Percentiles rank a stretch among this genome's conserved stretches.
Evolutionary conservation across 2,797 vertebrate species (phyloP).

Genomic region (Thalassophryne amazonica): DNA sequence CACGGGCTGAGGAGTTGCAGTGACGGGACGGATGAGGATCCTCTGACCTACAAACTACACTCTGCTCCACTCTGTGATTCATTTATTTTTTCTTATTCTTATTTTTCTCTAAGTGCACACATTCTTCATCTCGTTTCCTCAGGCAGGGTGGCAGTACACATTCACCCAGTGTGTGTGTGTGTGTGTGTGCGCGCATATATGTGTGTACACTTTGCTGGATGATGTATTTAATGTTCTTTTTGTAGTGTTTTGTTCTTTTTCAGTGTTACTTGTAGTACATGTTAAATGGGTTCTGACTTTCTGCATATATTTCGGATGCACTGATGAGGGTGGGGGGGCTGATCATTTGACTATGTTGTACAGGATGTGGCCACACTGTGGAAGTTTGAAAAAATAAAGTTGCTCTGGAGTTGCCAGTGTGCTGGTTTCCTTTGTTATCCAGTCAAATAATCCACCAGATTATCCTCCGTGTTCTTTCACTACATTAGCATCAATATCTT

Average conservation of each 20-base stretch:
- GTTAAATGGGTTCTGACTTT: slow-evolving; percentile 51
- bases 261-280: slow-evolving; percentile 35
- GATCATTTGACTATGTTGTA: slow-evolving; percentile 64
- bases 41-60: too few relatives aligned
- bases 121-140: not conserved
- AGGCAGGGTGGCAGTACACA: slow-evolving; percentile 5
- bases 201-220: slow-evolving; percentile 25
- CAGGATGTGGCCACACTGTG: slow-evolving; percentile 42
- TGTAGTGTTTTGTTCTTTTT: slow-evolving; percentile 57
- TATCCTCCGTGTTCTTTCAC: too few relatives aligned
- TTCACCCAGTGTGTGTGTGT: slow-evolving; percentile 30
- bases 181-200: slow-evolving; percentile 36
- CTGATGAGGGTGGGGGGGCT: not conserved
- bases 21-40: too few relatives aligned
- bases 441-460: too few relatives aligned
- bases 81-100: too few relatives aligned
- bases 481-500: too few relatives aligned
- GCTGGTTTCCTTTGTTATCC: too few relatives aligned
- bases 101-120: too few relatives aligned
- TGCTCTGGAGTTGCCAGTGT: slow-evolving; percentile 1
- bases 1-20: too few relatives aligned
- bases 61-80: too few relatives aligned
- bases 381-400: slow-evolving; percentile 63
- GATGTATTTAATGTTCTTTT: slow-evolving; percentile 63
- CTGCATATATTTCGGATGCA: slow-evolving; percentile 42